These are phyloP conservation scores for Zelleria hepariella DNA, from an alignment of 2,888 invertebrate genomes.

Conservation along the genomic window DNA sequence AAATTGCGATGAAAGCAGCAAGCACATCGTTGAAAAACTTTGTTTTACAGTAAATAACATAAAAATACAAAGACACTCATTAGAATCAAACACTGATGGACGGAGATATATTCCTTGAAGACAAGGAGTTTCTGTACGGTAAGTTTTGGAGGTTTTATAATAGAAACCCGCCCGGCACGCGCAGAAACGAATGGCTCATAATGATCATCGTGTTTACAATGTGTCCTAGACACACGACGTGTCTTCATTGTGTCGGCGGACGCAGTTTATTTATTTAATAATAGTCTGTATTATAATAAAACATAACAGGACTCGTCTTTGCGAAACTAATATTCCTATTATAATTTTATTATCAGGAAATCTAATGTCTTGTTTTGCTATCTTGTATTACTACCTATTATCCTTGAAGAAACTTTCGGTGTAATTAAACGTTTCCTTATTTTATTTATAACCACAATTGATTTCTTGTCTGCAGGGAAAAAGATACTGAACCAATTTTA, in stretches of 20 bases:
- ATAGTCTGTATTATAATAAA: background rate
- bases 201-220: background rate
- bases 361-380: background rate
- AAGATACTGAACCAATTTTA: too few relatives aligned
- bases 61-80: background rate
- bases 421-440: background rate
- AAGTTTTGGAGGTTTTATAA: constrained; percentile 16
- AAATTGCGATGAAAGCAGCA: too few relatives aligned
- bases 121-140: constrained; percentile 54
- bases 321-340: too few relatives aligned
- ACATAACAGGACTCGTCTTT: too few relatives aligned
- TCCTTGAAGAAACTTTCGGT: background rate
- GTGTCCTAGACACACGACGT: background rate
- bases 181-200: background rate
- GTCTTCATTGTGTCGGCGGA: background rate
- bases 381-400: background rate
- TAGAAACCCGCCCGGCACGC: background rate
- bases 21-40: too few relatives aligned
- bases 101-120: constrained; percentile 47
- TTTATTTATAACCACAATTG: too few relatives aligned
- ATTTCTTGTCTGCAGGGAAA: too few relatives aligned
- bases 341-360: too few relatives aligned
- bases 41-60: background rate
- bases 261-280: background rate
- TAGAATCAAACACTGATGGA: constrained; percentile 49